phyloP scores from a whole-genome alignment of 2,797 vertebrate genomes.

The Sorex maritimensis region DNA sequence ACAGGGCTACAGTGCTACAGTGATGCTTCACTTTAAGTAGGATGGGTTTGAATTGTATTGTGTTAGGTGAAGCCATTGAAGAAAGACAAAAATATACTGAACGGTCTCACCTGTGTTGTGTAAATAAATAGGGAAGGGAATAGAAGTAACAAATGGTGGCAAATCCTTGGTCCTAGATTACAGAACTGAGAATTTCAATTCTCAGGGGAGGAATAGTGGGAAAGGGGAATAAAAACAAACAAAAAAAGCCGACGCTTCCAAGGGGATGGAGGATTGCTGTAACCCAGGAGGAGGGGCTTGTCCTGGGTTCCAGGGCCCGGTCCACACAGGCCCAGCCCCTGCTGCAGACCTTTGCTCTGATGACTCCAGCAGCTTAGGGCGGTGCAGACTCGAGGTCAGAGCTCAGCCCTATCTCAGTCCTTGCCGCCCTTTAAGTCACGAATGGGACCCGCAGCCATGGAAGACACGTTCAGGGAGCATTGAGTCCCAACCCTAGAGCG shows the following conservation, averaged over 20 bases:
- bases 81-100: too few species aligned
- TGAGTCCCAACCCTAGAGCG: background rate
- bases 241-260: background rate
- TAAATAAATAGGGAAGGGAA: too few species aligned
- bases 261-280: background rate
- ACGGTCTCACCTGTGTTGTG: too few species aligned
- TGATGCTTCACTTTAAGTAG: too few species aligned
- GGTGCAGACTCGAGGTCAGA: background rate
- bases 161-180: too few species aligned
- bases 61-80: too few species aligned
- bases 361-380: background rate
- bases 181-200: too few species aligned
- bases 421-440: background rate
- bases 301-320: background rate
- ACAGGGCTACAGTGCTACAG: too few species aligned
- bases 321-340: background rate
- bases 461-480: background rate
- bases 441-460: background rate
- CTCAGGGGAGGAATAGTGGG: too few species aligned
- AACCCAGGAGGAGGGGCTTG: background rate
- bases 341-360: background rate
- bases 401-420: background rate
- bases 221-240: too few species aligned
- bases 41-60: too few species aligned
- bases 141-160: too few species aligned